These are phyloP conservation scores for Lamellibrachia luymesi DNA, from an alignment of 1,140 invertebrate genomes.

Conservation along the genomic window DNA sequence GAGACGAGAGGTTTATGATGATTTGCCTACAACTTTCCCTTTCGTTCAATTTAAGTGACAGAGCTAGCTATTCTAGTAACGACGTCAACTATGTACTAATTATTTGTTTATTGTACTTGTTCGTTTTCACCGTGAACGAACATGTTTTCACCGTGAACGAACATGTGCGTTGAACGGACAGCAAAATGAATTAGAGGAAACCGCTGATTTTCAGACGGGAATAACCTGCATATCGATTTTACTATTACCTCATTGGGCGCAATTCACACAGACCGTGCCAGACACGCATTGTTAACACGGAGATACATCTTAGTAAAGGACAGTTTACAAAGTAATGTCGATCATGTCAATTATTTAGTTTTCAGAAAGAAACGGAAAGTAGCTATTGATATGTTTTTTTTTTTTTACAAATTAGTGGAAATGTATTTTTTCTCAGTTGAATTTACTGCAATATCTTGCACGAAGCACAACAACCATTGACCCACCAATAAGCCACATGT, in stretches of 20 bases:
- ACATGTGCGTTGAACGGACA: neutral
- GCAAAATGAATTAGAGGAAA: neutral
- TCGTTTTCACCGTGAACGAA: neutral
- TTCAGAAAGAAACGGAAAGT: too few species aligned
- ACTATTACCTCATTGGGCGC: neutral
- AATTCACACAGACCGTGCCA: neutral
- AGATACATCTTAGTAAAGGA: too few species aligned
- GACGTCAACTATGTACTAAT: neutral
- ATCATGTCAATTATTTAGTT: too few species aligned
- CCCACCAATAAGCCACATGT: too few species aligned
- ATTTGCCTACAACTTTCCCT: neutral
- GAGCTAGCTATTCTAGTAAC: too few species aligned
- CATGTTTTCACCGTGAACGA: neutral
- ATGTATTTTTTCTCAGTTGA: too few species aligned
- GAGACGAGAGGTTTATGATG: neutral
- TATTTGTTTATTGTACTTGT: neutral
- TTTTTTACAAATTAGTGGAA: too few species aligned
- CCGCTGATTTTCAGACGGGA: neutral
- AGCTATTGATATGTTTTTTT: too few species aligned
- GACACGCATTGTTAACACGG: neutral
- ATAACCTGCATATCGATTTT: neutral
- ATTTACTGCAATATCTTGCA: too few species aligned
- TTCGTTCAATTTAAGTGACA: too few species aligned
- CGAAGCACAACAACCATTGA: too few species aligned
- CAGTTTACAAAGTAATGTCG: too few species aligned